These are phyloP conservation scores for Hylaea fasciaria DNA, from an alignment of 2,888 invertebrate species.

Conservation along the genomic window DNA sequence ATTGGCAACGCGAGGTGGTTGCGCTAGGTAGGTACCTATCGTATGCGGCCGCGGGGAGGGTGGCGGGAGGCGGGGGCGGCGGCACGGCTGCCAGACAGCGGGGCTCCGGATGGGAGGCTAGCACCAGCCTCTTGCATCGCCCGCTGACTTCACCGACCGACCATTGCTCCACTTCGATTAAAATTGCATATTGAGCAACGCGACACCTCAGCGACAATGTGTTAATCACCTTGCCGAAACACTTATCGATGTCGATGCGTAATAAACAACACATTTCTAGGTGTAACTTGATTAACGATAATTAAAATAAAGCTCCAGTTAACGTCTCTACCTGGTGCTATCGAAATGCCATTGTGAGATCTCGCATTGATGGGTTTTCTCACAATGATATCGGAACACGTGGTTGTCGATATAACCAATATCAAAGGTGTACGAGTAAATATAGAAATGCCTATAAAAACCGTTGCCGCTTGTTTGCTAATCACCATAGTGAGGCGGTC, in stretches of 20 bases:
- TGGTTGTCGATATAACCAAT: constrained; percentile 6
- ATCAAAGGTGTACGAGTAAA: constrained; percentile 23
- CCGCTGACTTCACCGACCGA: constrained; percentile 76
- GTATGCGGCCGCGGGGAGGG: constrained; percentile 53
- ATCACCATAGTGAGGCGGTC: constrained; percentile 33
- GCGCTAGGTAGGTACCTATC: constrained; percentile 66
- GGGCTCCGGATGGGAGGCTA: constrained; percentile 84
- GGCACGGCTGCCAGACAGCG: constrained; percentile 83
- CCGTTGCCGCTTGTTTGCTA: constrained; percentile 32
- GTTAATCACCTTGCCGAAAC: constrained; percentile 48
- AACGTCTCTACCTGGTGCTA: neutral
- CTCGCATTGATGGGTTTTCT: neutral
- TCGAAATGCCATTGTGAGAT: neutral
- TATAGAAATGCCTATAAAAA: constrained; percentile 31
- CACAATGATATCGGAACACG: neutral
- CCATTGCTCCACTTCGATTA: constrained; percentile 76
- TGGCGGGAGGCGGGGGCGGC: constrained; percentile 53
- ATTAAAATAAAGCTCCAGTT: constrained; percentile 17
- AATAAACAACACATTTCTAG: constrained; percentile 37
- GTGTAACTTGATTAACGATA: constrained; percentile 28
- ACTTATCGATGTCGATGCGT: constrained; percentile 35
- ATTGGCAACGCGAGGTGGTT: constrained; percentile 73
- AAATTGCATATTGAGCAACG: constrained; percentile 66
- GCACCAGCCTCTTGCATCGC: constrained; percentile 81
- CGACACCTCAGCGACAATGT: constrained; percentile 49